Conservation (phyloP, 2,888 invertebrate species). For the Salticus scenicus region DNA sequence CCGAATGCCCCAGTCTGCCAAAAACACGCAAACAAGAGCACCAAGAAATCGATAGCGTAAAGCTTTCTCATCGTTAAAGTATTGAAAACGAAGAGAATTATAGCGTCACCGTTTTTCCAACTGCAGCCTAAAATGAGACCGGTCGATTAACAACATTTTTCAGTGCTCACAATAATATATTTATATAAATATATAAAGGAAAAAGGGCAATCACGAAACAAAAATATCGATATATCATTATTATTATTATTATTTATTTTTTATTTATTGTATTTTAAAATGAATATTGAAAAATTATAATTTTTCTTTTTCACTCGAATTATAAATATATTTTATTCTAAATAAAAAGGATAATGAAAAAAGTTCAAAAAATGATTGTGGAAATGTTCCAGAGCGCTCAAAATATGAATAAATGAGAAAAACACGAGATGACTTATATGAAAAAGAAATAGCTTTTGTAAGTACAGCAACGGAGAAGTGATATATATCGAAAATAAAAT, state of each 20-base stretch:
- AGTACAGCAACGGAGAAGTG: conserved; percentile 37
- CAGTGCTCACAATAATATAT: conserved; percentile 38
- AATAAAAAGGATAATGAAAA: conserved; percentile 24
- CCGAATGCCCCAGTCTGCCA: conserved; percentile 61
- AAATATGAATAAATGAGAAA: conserved; percentile 19
- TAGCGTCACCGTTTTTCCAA: conserved; percentile 61
- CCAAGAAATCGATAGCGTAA: conserved; percentile 53
- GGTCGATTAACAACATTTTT: conserved; percentile 62
- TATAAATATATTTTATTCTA: conserved; percentile 11
- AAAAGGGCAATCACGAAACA: conserved; percentile 25
- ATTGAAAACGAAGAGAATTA: conserved; percentile 64
- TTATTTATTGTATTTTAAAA: conserved; percentile 48
- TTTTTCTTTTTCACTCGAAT: conserved; percentile 32
- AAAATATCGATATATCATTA: conserved; percentile 60
- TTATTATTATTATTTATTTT: too few species aligned
- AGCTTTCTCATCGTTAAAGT: conserved; percentile 64
- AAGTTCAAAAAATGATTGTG: background rate
- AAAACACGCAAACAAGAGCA: conserved; percentile 67
- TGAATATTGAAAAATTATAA: conserved; percentile 45
- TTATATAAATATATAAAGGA: conserved; percentile 25
- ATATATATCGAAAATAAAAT: conserved; percentile 37
- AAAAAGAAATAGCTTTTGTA: conserved; percentile 50
- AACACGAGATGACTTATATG: conserved; percentile 34
- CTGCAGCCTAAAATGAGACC: conserved; percentile 42
- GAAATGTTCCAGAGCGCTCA: conserved; percentile 8